These are phyloP conservation scores for Aurelia aurita complex sp. Pacific DNA, from an alignment of 30 jellyfish, hydroid and myxozoan species.

Conservation along the genomic window DNA sequence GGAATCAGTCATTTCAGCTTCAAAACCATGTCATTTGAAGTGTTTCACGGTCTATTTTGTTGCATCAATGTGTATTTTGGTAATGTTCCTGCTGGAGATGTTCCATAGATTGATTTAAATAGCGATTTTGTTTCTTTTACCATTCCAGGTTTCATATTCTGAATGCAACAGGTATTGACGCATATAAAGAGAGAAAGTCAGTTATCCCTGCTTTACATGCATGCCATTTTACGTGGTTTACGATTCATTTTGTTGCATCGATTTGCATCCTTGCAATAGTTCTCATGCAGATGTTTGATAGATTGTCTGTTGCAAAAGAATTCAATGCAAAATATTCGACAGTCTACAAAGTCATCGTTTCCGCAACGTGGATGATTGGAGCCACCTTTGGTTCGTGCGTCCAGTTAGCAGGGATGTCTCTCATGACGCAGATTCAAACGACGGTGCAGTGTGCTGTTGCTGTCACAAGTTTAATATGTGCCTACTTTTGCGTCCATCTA, in stretches of 20 bases:
- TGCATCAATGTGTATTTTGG: not conserved
- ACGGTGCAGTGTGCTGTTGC: not conserved
- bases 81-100: not conserved
- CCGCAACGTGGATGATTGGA: too few relatives aligned
- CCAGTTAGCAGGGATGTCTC: slow-evolving; percentile 2
- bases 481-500: not conserved
- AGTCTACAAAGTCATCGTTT: too few relatives aligned
- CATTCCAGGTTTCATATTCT: slow-evolving; percentile 1
- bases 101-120: not conserved
- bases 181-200: not conserved
- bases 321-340: too few relatives aligned
- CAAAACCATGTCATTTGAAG: not conserved
- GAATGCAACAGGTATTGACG: slow-evolving; percentile 42
- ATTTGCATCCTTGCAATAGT: not conserved
- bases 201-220: not conserved
- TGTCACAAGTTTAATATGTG: not conserved
- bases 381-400: too few relatives aligned
- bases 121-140: too few relatives aligned
- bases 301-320: not conserved
- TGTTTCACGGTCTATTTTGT: slow-evolving; percentile 18
- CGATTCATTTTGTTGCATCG: slow-evolving; percentile 9
- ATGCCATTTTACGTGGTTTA: slow-evolving; percentile 8
- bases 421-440: slow-evolving; percentile 5
- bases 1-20: not conserved
- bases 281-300: not conserved